phyloP scores from a whole-genome alignment of 2,113 vertebrate species.

The Solenodon paradoxus region DNA sequence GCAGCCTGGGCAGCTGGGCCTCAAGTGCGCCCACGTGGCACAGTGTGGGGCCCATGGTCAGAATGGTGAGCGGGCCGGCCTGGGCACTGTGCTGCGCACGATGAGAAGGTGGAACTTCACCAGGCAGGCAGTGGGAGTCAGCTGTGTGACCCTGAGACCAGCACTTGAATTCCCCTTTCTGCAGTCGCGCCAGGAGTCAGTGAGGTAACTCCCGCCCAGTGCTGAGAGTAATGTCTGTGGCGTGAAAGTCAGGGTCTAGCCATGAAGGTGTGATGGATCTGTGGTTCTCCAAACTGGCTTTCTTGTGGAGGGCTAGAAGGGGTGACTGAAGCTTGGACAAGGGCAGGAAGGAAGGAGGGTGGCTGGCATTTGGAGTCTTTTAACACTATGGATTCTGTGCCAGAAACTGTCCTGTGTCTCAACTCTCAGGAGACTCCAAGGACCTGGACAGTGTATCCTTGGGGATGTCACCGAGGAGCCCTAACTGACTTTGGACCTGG shows the following conservation, averaged over 20 bases:
- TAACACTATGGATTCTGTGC: neutral
- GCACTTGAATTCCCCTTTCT: neutral
- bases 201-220: neutral
- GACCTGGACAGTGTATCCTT: too few species aligned
- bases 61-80: neutral
- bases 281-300: neutral
- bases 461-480: too few species aligned
- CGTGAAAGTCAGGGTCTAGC: neutral
- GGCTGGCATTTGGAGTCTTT: neutral
- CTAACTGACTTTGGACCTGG: neutral
- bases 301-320: neutral
- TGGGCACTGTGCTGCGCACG: accelerated
- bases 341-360: neutral
- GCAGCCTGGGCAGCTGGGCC: neutral
- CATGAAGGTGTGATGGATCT: neutral
- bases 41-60: accelerated
- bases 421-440: neutral
- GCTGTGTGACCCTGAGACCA: neutral
- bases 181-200: neutral
- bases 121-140: neutral
- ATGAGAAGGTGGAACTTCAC: neutral
- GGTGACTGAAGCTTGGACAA: neutral
- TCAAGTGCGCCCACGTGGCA: accelerated
- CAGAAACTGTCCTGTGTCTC: neutral
- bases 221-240: neutral